Evolutionary conservation across 1,140 invertebrate genomes (phyloP).

Genomic region (Bombus polaris): DNA sequence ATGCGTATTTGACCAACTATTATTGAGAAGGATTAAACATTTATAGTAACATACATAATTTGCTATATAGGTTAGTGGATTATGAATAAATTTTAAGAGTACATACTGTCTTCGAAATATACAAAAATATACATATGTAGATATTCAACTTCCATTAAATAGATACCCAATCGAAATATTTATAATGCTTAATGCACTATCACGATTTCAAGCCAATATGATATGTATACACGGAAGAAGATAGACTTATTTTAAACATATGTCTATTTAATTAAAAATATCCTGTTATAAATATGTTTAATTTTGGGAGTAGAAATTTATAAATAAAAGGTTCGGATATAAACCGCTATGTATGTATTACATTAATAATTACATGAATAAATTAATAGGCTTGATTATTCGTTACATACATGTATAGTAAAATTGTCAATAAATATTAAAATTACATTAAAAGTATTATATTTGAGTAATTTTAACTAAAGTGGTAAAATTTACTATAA

Average conservation of each 20-base stretch:
- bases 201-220: conserved; percentile 13
- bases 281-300: conserved; percentile 4
- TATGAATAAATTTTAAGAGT: conserved; percentile 27
- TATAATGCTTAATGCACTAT: conserved; percentile 33
- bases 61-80: conserved; percentile 28
- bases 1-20: conserved; percentile 10
- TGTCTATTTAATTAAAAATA: background rate
- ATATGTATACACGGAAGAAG: background rate
- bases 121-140: conserved; percentile 25
- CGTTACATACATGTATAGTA: conserved; percentile 52
- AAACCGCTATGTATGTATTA: conserved; percentile 48
- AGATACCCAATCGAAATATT: background rate
- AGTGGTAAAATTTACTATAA: background rate
- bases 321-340: background rate
- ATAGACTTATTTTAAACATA: conserved; percentile 7
- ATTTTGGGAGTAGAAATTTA: conserved; percentile 51
- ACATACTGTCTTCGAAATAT: conserved; percentile 8
- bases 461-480: background rate
- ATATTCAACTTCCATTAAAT: conserved; percentile 35
- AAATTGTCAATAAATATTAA: conserved; percentile 60
- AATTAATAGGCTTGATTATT: conserved; percentile 5
- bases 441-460: background rate
- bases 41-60: conserved; percentile 3
- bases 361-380: conserved; percentile 15
- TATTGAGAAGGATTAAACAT: background rate